Evolutionary conservation across 1,140 invertebrate genomes (phyloP).

Genomic region (Palaemon carinicauda): DNA sequence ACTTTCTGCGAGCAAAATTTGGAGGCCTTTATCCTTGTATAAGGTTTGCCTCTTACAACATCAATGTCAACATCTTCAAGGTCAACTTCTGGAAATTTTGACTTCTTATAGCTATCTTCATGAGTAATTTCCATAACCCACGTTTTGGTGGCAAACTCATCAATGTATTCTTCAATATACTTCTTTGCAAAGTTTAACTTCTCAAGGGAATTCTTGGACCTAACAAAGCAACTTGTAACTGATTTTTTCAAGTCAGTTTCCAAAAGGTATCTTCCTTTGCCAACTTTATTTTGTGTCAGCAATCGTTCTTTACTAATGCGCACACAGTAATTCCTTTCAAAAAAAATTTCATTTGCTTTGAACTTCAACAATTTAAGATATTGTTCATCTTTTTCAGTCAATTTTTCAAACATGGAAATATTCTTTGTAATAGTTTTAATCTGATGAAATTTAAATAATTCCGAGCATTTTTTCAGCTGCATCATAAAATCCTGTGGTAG

Average conservation of each 20-base stretch:
- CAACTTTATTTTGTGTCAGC: slow-evolving; percentile 28
- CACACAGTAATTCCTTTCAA: slow-evolving; percentile 35
- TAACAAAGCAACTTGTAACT: slow-evolving; percentile 24
- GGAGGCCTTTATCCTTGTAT: slow-evolving; percentile 34
- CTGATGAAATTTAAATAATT: slow-evolving; percentile 70
- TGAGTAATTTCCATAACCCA: neutral
- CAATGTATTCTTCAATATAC: neutral
- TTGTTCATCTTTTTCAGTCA: slow-evolving; percentile 33
- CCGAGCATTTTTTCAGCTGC: slow-evolving; percentile 73
- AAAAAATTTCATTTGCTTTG: slow-evolving; percentile 31
- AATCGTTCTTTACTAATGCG: slow-evolving; percentile 19
- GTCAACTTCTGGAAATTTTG: neutral
- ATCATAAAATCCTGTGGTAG: slow-evolving; percentile 75
- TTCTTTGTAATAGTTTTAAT: slow-evolving; percentile 44
- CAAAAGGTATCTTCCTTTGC: slow-evolving; percentile 26
- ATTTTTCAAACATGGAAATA: slow-evolving; percentile 29
- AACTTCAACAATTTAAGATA: slow-evolving; percentile 44
- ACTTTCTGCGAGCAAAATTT: slow-evolving; percentile 48
- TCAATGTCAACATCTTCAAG: slow-evolving; percentile 18
- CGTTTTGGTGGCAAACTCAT: neutral
- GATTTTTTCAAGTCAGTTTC: slow-evolving; percentile 48
- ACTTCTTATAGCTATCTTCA: neutral
- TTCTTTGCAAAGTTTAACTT: slow-evolving; percentile 25
- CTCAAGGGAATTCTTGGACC: neutral
- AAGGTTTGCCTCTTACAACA: slow-evolving; percentile 33